Evolutionary conservation across 2,113 vertebrate genomes (phyloP), one percentile per base, ranked within the genome.

Genomic region (Oncorhynchus masou): DNA sequence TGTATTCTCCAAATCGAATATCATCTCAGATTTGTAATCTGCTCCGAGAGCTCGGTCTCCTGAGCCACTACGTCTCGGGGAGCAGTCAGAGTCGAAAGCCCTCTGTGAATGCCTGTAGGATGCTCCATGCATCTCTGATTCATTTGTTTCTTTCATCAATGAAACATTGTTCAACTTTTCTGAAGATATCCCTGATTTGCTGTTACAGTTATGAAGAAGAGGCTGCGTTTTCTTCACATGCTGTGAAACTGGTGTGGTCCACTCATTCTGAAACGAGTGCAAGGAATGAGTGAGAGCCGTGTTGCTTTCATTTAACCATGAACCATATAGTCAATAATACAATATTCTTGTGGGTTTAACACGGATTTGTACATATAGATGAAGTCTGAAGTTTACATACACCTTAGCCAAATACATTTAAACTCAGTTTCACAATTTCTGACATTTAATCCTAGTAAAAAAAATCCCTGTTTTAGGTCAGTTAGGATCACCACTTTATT

Each of bases 1-100:
- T 66, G 85, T 84, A 65, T 70, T 51, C 24, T 88, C 84, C 34
- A 85, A 78, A 76, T 92, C 86, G 64, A 74, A 80, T 84, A 79
- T 85, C 79, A 81, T 85, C 64, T 80, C 84, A 48, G 74, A 87
- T 81, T 90, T 92, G 57, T 48, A 81, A 6, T 92, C 89, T 62
- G 69, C 22, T 16, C 16, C 34, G 12, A 62, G 11, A 13, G 31
- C 11, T 11, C 34, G 31, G 16, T 71, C 39, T 3, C 31, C 31
- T 29, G 13, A 5, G 12, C 22, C 19, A 9, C n/a, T 12, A 8
- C 31, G 6, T 29, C 12, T 25, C 22, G 20, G 31, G 22, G 49
- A 29, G 22, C 9, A 60, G n/a, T 68, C 51, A 34, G 34, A 7
- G 34, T 34, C 34, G 0, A 34, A 34, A 34, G 34, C 6, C 34